Evolutionary conservation across 2,797 vertebrate species (phyloP).

Genomic region (Oreonectes daqikongensis): DNA sequence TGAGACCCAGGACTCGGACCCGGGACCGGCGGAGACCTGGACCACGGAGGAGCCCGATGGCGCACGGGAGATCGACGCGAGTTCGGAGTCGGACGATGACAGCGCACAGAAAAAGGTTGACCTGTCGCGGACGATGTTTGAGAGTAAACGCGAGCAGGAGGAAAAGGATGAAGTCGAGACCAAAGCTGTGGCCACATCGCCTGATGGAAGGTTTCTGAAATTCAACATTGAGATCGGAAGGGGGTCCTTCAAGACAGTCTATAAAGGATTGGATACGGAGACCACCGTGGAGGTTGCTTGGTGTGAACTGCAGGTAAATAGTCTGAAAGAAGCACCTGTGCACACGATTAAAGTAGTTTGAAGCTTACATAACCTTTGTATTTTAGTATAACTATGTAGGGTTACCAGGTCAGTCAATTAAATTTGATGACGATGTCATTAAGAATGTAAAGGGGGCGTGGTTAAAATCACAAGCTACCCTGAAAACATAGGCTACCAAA

Average conservation of each 20-base stretch:
- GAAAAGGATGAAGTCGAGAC: constrained; percentile 73
- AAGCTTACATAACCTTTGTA: too few relatives aligned
- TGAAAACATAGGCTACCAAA: background rate
- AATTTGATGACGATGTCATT: background rate
- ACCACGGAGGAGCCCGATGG: constrained; percentile 5
- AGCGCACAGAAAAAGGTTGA: constrained; percentile 44
- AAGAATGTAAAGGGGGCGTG: too few relatives aligned
- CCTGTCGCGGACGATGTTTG: constrained; percentile 38
- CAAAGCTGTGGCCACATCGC: constrained; percentile 76
- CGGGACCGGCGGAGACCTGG: constrained; percentile 25
- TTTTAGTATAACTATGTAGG: too few relatives aligned
- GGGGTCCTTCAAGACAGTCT: constrained; percentile 94
- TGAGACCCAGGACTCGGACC: constrained; percentile 34
- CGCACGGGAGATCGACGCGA: constrained; percentile 49
- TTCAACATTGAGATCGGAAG: constrained; percentile 94
- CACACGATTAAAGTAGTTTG: too few relatives aligned
- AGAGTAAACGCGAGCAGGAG: constrained; percentile 62
- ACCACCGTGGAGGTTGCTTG: constrained; percentile 95
- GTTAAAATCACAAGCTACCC: too few relatives aligned
- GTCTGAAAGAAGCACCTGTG: background rate
- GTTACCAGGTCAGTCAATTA: background rate
- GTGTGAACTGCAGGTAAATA: constrained; percentile 92
- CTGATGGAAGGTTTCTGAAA: constrained; percentile 91
- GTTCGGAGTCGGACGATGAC: constrained; percentile 68
- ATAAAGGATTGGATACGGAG: constrained; percentile 92